Conservation (phyloP, 2,888 invertebrate species). For the Brenthis hecate region DNA sequence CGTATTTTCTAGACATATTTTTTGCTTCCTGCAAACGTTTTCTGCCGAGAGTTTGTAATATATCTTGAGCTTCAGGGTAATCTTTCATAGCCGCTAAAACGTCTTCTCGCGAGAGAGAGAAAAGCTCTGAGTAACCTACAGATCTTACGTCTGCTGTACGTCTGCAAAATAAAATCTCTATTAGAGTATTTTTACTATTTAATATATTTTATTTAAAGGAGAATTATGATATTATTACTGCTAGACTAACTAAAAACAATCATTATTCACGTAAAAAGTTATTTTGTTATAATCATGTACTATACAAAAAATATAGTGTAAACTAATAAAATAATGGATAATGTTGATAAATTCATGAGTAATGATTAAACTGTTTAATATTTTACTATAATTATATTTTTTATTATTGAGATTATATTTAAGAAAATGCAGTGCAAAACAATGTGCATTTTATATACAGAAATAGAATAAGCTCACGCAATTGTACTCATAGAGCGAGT, state of each 20-base stretch:
- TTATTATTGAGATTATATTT: conserved; percentile 4
- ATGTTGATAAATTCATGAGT: too few species aligned
- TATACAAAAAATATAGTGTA: too few species aligned
- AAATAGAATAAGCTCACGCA: background rate
- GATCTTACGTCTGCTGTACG: conserved; percentile 97
- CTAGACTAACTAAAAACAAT: too few species aligned
- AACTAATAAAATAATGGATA: too few species aligned
- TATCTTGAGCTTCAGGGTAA: conserved; percentile 97
- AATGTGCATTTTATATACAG: background rate
- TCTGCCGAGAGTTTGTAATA: conserved; percentile 93
- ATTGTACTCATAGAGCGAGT: background rate
- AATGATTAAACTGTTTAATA: too few species aligned
- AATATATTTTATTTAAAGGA: too few species aligned
- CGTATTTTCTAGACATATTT: conserved; percentile 77
- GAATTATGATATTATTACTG: too few species aligned
- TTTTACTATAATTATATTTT: background rate
- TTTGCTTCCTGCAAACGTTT: conserved; percentile 93
- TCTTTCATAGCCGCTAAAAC: conserved; percentile 97
- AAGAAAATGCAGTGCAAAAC: background rate
- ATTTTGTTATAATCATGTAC: too few species aligned
- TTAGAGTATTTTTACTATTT: background rate
- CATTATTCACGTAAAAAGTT: too few species aligned
- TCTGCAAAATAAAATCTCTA: conserved; percentile 71
- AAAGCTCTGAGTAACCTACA: conserved; percentile 97
- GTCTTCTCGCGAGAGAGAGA: conserved; percentile 96